Conservation (phyloP, 1,140 invertebrate species). For the Bradynema listronoti region DNA sequence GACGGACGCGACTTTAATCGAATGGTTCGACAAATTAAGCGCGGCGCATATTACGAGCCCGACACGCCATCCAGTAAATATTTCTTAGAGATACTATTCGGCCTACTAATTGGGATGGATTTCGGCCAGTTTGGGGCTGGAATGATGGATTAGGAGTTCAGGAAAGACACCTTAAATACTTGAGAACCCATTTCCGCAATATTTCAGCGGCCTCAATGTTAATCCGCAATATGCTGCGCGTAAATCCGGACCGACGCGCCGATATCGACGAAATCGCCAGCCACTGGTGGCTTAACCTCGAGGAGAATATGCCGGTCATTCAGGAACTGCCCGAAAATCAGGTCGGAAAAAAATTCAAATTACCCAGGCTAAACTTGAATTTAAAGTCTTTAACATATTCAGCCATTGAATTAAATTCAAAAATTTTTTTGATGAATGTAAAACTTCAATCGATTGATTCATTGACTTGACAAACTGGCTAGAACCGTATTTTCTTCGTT, state of each 20-base stretch:
- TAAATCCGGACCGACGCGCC: slow-evolving; percentile 77
- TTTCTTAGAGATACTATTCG: too few relatives aligned
- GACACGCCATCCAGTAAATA: slow-evolving; percentile 83
- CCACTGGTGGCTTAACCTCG: slow-evolving; percentile 84
- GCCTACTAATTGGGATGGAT: too few relatives aligned
- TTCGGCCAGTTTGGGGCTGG: too few relatives aligned
- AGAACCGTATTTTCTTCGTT: slow-evolving; percentile 28
- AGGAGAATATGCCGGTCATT: slow-evolving; percentile 58
- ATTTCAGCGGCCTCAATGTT: slow-evolving; percentile 80
- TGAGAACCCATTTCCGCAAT: slow-evolving; percentile 14
- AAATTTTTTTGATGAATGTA: slow-evolving; percentile 11
- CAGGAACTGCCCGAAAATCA: slow-evolving; percentile 57
- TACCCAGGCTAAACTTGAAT: slow-evolving; percentile 4
- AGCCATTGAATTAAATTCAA: not conserved
- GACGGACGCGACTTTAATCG: slow-evolving; percentile 95
- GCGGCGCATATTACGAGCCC: slow-evolving; percentile 92
- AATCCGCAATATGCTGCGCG: slow-evolving; percentile 85
- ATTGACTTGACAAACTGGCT: slow-evolving; percentile 21
- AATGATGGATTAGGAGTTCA: too few relatives aligned
- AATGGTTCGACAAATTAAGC: slow-evolving; percentile 89
- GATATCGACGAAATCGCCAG: slow-evolving; percentile 86
- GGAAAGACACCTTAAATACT: slow-evolving; percentile 58
- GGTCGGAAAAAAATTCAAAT: slow-evolving; percentile 15
- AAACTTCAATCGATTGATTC: not conserved
- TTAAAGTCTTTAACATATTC: too few relatives aligned